Base-by-base conservation (phyloP, 2,113 vertebrate genomes). In the Pelusios castaneus region DNA sequence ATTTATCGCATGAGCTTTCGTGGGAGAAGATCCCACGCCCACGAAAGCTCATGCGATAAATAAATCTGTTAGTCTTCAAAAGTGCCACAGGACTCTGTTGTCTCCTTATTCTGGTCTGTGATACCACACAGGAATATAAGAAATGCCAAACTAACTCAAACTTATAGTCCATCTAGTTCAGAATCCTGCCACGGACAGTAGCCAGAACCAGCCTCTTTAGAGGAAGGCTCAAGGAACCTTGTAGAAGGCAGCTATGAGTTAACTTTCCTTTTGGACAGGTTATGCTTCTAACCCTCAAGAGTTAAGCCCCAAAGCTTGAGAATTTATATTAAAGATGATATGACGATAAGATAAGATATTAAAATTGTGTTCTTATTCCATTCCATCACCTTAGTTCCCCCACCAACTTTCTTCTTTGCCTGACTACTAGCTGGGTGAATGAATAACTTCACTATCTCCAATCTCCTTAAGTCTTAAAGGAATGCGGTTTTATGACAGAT, bases 151-250 rank as follows among this genome's bases (percentile, higher is more conserved):
- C 85, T 70, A 4, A 0, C 1, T 8, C 0, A 0, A 31, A 41
- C 2, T 24, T 60, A 41, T 4, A 34, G 84, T 49, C 38, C 17
- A 3, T 78, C 22, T 41, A 47, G 58, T 49, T 55, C 38, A 41
- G 31, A 0, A 0, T 34, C 70, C 5, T 41, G 14, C 0, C 0
- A 34, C 10, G 6, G 38, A 16, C 38, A 77, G 14, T 4, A 22
- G 5, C 84, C 8, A 3, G 63, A 67, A 47, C 51, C 47, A 63
- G 67, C 24, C 70, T 5, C 77, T 88, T 73, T 31, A 51, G 38
- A 55, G 78, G 51, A 83, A 83, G 0, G 0, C 1, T 2, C 19
- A 41, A 34, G 29, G 43, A 75, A 80, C 29, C 3, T 81, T 45
- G 41, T 43, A 76, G 41, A 45, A 76, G 13, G 24, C 73, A 76